phyloP scores from a whole-genome alignment of 1,140 invertebrate species.

The Pristionchus pacificus region DNA sequence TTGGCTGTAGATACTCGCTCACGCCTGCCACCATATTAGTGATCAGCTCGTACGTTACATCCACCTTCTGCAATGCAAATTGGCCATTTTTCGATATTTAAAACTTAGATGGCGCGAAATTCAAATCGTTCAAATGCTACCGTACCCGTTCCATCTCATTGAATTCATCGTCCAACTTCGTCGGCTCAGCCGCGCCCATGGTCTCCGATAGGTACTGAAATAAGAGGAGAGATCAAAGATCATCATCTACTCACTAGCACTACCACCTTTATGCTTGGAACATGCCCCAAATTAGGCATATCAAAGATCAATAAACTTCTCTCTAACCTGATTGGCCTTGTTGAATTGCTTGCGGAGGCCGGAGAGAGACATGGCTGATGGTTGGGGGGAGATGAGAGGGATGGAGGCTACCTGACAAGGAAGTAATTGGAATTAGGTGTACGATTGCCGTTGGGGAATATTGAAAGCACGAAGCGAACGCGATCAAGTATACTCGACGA shows the following conservation, averaged over 20 bases:
- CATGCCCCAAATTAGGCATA: no score
- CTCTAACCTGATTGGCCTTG: slow-evolving; percentile 52
- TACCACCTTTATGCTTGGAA: no score
- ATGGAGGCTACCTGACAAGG: no score
- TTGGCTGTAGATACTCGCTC: slow-evolving; percentile 97
- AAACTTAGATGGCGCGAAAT: background rate
- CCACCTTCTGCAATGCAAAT: slow-evolving; percentile 38
- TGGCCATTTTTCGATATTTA: background rate
- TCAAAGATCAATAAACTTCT: no score
- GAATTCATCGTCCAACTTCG: slow-evolving; percentile 96
- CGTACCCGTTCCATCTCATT: slow-evolving; percentile 86
- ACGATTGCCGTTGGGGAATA: no score
- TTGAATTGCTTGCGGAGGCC: slow-evolving; percentile 55
- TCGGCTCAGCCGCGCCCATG: slow-evolving; percentile 98
- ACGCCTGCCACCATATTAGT: slow-evolving; percentile 63
- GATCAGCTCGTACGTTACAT: slow-evolving; percentile 53
- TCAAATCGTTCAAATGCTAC: background rate
- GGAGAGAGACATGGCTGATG: slow-evolving; percentile 45
- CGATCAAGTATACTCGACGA: no score
- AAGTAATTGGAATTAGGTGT: no score
- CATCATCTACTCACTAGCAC: no score
- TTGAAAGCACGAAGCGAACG: no score
- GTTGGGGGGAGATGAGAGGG: no score
- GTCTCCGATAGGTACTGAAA: slow-evolving; percentile 98
- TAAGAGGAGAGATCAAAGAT: no score